These are phyloP conservation scores for Antheraea pernyi DNA, from an alignment of 1,140 invertebrate genomes.

Conservation along the genomic window DNA sequence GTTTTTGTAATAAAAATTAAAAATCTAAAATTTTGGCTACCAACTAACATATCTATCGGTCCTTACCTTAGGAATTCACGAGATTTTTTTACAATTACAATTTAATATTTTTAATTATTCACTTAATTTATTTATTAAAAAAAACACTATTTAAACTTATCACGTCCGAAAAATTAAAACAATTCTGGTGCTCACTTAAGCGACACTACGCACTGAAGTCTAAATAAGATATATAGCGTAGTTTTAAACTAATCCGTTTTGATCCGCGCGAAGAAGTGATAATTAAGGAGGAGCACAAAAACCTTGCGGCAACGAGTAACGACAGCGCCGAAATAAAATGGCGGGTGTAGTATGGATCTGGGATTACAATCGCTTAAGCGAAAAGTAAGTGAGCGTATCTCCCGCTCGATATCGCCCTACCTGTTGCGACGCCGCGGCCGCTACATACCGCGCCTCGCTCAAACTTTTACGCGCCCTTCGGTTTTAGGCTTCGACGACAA, in stretches of 20 bases:
- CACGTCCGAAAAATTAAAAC: too few species aligned
- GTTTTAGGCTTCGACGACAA: constrained; percentile 19
- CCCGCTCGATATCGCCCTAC: constrained; percentile 57
- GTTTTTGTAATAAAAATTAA: too few species aligned
- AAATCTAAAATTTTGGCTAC: too few species aligned
- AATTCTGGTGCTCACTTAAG: too few species aligned
- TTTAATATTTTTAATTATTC: not conserved
- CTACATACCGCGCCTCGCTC: constrained; percentile 25
- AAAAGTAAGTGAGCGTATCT: constrained; percentile 56
- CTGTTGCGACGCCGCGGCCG: constrained; percentile 58
- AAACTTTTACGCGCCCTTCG: constrained; percentile 55
- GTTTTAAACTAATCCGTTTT: not conserved
- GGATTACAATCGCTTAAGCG: constrained; percentile 51
- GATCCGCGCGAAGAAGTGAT: not conserved
- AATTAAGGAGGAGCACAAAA: not conserved
- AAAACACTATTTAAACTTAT: not conserved
- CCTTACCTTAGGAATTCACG: too few species aligned
- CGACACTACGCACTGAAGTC: not conserved
- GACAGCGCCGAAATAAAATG: constrained; percentile 43
- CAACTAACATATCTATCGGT: too few species aligned
- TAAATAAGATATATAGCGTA: not conserved
- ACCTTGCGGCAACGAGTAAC: not conserved
- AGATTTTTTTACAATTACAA: too few species aligned
- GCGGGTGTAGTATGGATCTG: constrained; percentile 42
- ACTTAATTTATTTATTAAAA: too few species aligned